phyloP scores from a whole-genome alignment of 2,797 vertebrate species.

The Rachycentron canadum region DNA sequence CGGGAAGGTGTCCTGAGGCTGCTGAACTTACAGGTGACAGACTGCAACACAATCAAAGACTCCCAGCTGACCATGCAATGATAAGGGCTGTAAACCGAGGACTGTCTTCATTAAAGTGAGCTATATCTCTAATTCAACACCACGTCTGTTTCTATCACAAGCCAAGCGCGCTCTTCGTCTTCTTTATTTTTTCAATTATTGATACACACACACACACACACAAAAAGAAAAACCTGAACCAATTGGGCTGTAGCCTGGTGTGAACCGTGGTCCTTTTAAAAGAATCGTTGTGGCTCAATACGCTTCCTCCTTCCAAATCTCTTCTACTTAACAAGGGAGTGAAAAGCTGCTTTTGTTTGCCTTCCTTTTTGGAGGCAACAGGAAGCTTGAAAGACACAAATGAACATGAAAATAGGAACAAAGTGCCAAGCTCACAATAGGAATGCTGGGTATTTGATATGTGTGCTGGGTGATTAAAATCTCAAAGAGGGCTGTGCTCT shows the following conservation, averaged over 20 bases:
- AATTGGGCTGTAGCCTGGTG: conserved; percentile 44
- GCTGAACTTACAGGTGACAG: conserved; percentile 66
- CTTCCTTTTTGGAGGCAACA: conserved; percentile 78
- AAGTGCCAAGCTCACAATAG: conserved; percentile 84
- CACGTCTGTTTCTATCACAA: background rate
- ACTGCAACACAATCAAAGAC: conserved; percentile 35
- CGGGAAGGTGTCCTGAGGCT: conserved; percentile 48
- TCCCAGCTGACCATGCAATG: background rate
- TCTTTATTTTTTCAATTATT: background rate
- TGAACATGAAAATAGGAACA: conserved; percentile 91
- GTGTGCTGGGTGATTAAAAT: conserved; percentile 55
- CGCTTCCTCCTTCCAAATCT: conserved; percentile 85
- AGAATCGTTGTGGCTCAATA: conserved; percentile 42
- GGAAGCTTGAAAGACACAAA: conserved; percentile 87
- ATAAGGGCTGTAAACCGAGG: conserved; percentile 9
- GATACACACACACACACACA: conserved; percentile 4
- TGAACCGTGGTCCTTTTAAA: conserved; percentile 55
- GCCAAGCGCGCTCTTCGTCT: background rate
- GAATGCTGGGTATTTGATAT: conserved; percentile 61
- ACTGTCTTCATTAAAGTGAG: conserved; percentile 35
- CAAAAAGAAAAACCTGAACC: conserved; percentile 13
- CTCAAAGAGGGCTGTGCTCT: conserved; percentile 18
- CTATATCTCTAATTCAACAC: conserved; percentile 16
- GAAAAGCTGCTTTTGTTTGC: conserved; percentile 91
- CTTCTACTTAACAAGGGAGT: conserved; percentile 84